A percentile compares a stretch with the other conserved stretches of the same genome.
Conservation (phyloP, 2,888 invertebrate species). For the Syritta pipiens region DNA sequence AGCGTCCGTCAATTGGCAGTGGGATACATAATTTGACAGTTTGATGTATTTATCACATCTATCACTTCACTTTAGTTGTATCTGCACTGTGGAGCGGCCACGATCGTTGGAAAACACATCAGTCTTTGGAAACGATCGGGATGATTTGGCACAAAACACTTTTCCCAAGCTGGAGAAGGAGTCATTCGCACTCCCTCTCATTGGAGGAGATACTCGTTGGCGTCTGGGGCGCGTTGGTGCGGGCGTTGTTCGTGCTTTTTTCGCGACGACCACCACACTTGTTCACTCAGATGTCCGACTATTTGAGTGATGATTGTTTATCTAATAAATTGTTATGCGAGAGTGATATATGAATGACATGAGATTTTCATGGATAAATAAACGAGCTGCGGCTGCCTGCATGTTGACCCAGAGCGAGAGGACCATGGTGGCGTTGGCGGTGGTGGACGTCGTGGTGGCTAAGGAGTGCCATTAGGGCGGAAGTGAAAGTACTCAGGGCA, state of each 20-base stretch:
- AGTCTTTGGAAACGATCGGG: slow-evolving; percentile 10
- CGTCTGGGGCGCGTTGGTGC: background rate
- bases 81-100: slow-evolving; percentile 13
- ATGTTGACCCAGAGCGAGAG: slow-evolving; percentile 49
- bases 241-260: slow-evolving; percentile 21
- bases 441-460: slow-evolving; percentile 23
- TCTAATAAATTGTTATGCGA: slow-evolving; percentile 72
- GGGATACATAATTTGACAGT: slow-evolving; percentile 61
- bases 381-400: slow-evolving; percentile 43
- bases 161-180: background rate
- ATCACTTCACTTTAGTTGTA: slow-evolving; percentile 60
- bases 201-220: background rate
- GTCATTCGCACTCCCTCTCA: background rate
- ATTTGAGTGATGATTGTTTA: slow-evolving; percentile 71
- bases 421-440: no score
- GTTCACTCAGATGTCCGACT: slow-evolving; percentile 67
- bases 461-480: slow-evolving; percentile 33
- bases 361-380: slow-evolving; percentile 71
- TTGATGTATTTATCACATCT: slow-evolving; percentile 69
- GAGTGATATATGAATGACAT: slow-evolving; percentile 73
- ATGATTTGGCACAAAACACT: slow-evolving; percentile 39
- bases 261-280: slow-evolving; percentile 55
- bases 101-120: slow-evolving; percentile 27
- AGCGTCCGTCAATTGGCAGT: slow-evolving; percentile 45
- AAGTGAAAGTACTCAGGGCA: slow-evolving; percentile 6